A percentile compares a stretch with the other conserved stretches of the same genome.
These are phyloP conservation scores for Gymnopithys bicolor DNA, from an alignment of 2,797 vertebrate genomes.

Conservation along the genomic window DNA sequence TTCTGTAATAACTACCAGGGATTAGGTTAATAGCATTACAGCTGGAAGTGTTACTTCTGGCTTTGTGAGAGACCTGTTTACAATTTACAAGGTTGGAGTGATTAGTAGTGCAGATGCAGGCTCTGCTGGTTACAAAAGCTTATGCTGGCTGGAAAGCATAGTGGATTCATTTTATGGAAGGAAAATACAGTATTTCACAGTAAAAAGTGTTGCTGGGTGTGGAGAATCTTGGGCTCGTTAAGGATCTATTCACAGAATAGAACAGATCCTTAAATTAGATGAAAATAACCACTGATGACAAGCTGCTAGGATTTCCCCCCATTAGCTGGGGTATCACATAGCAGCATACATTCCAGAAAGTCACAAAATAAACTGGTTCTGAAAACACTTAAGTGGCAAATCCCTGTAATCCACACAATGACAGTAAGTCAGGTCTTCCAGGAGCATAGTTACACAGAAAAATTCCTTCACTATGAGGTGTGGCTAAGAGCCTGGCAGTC, in stretches of 20 bases:
- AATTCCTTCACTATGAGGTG: not conserved
- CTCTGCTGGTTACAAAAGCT: conserved; percentile 32
- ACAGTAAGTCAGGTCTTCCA: not conserved
- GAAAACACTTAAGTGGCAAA: not conserved
- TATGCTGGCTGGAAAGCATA: conserved; percentile 3
- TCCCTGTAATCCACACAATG: not conserved
- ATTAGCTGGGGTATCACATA: not conserved
- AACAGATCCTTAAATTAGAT: not conserved
- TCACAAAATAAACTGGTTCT: not conserved
- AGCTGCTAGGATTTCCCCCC: not conserved
- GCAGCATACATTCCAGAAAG: not conserved
- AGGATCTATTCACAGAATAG: not conserved
- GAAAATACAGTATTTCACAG: conserved; percentile 20
- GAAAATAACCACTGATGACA: not conserved
- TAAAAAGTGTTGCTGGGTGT: conserved; percentile 9
- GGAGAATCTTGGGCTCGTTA: conserved; percentile 24
- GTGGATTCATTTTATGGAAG: conserved; percentile 1
- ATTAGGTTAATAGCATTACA: conserved; percentile 70
- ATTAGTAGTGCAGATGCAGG: conserved; percentile 64
- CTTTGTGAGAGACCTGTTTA: conserved; percentile 63
- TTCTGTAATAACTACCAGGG: conserved; percentile 54
- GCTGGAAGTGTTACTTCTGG: conserved; percentile 35
- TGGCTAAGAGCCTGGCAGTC: not conserved
- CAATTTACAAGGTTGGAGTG: conserved; percentile 61
- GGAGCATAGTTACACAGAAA: not conserved